Base-by-base conservation (phyloP, 2,888 invertebrate species). In the Chrysotoxum bicinctum region DNA sequence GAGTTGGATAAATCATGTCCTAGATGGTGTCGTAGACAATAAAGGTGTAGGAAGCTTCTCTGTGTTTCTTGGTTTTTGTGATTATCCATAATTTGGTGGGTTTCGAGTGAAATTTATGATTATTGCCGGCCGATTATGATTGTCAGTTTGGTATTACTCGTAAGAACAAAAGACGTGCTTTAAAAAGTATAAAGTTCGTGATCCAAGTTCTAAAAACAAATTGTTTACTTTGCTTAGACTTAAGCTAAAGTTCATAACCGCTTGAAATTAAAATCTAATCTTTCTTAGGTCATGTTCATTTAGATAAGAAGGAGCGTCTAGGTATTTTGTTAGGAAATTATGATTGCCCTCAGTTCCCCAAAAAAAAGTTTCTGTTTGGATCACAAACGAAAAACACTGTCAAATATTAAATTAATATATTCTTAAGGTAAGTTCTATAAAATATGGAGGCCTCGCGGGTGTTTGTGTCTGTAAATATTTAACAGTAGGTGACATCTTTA, bases 121-220 rank as follows among this genome's bases (percentile, higher is more conserved):
- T 80, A 84, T 68, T 75, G 30, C 21, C 43, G 75, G 66, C 26
- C 80, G 66, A 84, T 84, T 84, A 84, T 79, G 84, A 68, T 79
- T 84, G 80, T 68, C 48, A 60, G 66, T 68, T 52, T 60, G 16
- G 26, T 30, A 43, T 16, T 19, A n/a, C n/a, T n/a, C n/a, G n/a
- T n/a, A 12, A 23, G 6, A 74, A 26, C 43, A 48, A 48, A 7
- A 64, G 50, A 79, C 84, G 79, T 84, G 69, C 56, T 70, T 16
- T 23, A 14, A 58, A 16, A 50, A 32, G 40, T 66, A 74, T 70
- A 32, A 43, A 60, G 70, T 79, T 66, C 66, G 64, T 84, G 58
- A 79, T 50, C 58, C 48, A 21, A 50, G 35, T 35, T 35, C 19
- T 12, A 12, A 19, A 30, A 35, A 30, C 16, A 64, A 45, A 30